phyloP scores from a whole-genome alignment of 2,797 vertebrate genomes.

The Falco cherrug region DNA sequence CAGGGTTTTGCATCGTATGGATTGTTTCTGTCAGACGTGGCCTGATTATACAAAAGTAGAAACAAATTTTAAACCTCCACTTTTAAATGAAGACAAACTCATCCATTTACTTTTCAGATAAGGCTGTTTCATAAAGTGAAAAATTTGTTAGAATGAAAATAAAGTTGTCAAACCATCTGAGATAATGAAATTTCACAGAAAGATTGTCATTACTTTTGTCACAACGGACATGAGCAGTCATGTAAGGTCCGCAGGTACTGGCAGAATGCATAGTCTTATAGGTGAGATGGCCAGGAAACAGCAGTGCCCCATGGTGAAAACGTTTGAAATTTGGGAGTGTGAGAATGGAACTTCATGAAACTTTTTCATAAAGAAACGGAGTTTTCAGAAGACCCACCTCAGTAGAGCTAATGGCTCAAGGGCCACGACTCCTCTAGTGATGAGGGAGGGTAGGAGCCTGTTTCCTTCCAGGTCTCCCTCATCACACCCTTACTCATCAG shows the following conservation, averaged over 20 bases:
- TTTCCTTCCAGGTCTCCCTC: not conserved
- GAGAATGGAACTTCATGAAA: not conserved
- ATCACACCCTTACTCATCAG: not conserved
- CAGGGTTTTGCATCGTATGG: not conserved
- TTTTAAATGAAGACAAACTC: not conserved
- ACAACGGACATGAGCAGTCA: not conserved
- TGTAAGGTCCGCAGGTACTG: not conserved
- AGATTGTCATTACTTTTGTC: not conserved
- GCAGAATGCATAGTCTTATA: not conserved
- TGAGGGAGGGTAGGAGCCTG: not conserved
- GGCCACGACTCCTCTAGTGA: not conserved
- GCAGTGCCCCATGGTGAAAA: not conserved
- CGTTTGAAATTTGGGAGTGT: not conserved
- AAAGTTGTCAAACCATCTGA: not conserved
- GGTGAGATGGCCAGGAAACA: not conserved
- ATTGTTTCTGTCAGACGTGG: not conserved
- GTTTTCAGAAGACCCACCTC: not conserved
- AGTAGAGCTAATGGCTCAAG: not conserved
- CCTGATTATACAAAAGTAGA: not conserved
- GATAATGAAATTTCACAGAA: not conserved
- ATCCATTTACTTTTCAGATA: not conserved
- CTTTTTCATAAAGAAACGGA: not conserved
- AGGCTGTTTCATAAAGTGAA: not conserved
- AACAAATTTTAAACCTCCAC: not conserved
- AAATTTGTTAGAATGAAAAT: not conserved